Base-by-base conservation (phyloP, 2,888 invertebrate species). In the Octonoba sinensis region DNA sequence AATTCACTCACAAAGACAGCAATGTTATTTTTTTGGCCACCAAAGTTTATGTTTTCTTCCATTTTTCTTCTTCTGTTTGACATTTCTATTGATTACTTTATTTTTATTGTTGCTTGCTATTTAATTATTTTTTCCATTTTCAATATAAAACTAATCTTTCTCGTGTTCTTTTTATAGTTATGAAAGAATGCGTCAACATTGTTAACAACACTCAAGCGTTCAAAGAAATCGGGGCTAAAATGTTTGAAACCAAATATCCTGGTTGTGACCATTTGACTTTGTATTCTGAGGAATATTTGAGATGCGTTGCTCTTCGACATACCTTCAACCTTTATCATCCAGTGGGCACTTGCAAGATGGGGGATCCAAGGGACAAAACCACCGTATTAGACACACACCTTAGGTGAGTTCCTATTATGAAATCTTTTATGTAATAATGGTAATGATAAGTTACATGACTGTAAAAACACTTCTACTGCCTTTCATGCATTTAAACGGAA, bases 291-390 rank as follows among this genome's bases (percentile, higher is more conserved):
- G 15, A 27, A 1, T 85, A 85, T 36, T 11, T 85, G 27, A 44
- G 69, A 57, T 85, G 85, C 47, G 67, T 84, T n/a, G 81, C 57
- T 1, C 62, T 60, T 3, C 51, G 20, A 0, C 83, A 83, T 44
- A 74, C 83, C 13, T 59, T 71, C 22, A 83, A 88, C 59, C 89
- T 90, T 13, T 91, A 90, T 85, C 91, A 91, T 85, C 90, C 90
- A 8, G 90, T 89, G 1, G 90, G 90, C 79, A 90, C 90, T 1
- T 89, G 89, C 85, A 90, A 90, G 86, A 91, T 91, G 90, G 91
- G 89, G 11, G 51, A 54, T 0, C 16, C 12, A 3, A 84, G 67
- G 47, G 90, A 90, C 84, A 84, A 84, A 11, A 87, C 88, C 87
- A 87, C 90, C n/a, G 90, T 90, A 12, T 89, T 90, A 4, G 89